A percentile compares a stretch with the other conserved stretches of the same genome.
These are phyloP conservation scores for Gymnopithys bicolor DNA, from an alignment of 2,797 vertebrate genomes.

Conservation along the genomic window DNA sequence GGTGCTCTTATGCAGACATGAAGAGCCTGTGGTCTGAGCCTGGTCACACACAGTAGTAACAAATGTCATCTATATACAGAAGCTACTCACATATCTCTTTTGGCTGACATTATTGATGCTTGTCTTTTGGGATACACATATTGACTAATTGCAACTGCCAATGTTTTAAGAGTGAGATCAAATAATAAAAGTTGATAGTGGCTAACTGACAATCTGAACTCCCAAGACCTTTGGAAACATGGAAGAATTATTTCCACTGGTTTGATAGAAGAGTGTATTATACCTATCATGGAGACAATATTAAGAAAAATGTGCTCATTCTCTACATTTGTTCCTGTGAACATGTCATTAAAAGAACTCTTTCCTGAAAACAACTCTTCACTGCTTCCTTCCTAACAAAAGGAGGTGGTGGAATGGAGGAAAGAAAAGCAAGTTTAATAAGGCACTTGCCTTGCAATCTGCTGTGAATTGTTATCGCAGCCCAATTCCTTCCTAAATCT, in stretches of 20 bases:
- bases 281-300: not conserved
- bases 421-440: not conserved
- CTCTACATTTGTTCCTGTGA: not conserved
- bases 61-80: conserved; percentile 77
- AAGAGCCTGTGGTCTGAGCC: conserved; percentile 6
- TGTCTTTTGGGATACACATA: conserved; percentile 59
- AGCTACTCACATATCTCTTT: conserved; percentile 70
- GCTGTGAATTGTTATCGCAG: not conserved
- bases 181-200: conserved; percentile 33
- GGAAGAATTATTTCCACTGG: not conserved
- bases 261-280: not conserved
- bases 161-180: conserved; percentile 50
- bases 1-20: not conserved
- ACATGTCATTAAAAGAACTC: not conserved
- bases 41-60: conserved; percentile 48
- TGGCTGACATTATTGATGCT: conserved; percentile 72
- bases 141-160: conserved; percentile 55
- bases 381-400: not conserved
- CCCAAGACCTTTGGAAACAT: not conserved
- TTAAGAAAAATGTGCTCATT: not conserved
- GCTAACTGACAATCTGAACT: not conserved
- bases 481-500: not conserved
- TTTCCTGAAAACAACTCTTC: not conserved
- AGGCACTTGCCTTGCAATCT: not conserved
- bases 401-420: not conserved